Percentiles rank a stretch among this genome's conserved stretches.
Conservation (phyloP, 2,113 vertebrate species). For the Ophthalmotilapia sp. region DNA sequence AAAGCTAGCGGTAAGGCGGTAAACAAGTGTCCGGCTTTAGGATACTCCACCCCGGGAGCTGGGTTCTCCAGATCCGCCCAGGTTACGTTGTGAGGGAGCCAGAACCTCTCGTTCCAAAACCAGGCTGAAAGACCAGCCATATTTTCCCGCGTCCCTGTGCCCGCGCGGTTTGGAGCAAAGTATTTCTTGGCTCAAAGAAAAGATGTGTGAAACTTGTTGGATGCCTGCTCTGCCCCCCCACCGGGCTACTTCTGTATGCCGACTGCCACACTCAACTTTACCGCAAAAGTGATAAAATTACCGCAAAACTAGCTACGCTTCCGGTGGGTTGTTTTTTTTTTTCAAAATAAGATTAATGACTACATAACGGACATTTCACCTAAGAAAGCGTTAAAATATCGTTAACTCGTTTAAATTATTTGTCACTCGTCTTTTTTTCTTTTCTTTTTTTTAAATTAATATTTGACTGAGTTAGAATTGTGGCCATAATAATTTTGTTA, state of each 20-base stretch:
- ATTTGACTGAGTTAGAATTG: not conserved
- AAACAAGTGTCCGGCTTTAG: slow-evolving; percentile 79
- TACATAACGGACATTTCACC: not conserved
- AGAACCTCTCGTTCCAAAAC: slow-evolving; percentile 94
- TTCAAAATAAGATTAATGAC: not conserved
- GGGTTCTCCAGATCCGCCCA: slow-evolving; percentile 87
- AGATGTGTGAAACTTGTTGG: not conserved
- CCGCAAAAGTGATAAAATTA: not conserved
- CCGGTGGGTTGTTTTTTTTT: accelerated
- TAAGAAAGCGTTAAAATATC: not conserved
- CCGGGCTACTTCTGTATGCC: not conserved
- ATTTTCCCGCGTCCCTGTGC: slow-evolving; percentile 1
- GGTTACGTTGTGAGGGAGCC: slow-evolving; percentile 92
- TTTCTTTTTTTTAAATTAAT: not conserved
- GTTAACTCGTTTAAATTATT: not conserved
- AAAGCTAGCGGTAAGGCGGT: slow-evolving; percentile 82
- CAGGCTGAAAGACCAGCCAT: slow-evolving; percentile 84
- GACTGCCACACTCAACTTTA: slow-evolving; percentile 14
- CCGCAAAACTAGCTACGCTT: accelerated
- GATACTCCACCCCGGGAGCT: slow-evolving; percentile 77
- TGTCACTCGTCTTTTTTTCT: not conserved
- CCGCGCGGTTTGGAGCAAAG: not conserved
- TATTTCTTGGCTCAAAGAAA: not conserved
- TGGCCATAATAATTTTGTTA: not conserved
- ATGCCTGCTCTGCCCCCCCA: not conserved